Evolutionary conservation across 2,797 vertebrate species (phyloP).

Genomic region (Poeciliopsis infans): DNA sequence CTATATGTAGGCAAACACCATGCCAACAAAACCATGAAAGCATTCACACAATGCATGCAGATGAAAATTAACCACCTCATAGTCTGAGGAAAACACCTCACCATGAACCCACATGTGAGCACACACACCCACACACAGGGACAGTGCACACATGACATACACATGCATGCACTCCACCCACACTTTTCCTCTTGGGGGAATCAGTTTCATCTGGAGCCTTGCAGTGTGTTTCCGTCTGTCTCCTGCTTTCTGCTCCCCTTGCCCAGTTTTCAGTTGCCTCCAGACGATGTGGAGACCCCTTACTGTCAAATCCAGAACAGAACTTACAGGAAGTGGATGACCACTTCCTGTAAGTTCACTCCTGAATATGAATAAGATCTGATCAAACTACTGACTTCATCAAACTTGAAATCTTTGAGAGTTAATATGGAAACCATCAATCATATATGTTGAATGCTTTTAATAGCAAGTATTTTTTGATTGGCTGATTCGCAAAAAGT

Average conservation of each 20-base stretch:
- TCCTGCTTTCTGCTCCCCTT: neutral
- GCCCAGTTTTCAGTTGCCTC: neutral
- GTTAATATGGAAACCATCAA: neutral
- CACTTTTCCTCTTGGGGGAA: neutral
- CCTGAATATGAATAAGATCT: neutral
- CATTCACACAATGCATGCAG: constrained; percentile 11
- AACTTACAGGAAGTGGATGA: neutral
- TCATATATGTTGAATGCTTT: neutral
- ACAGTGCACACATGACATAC: neutral
- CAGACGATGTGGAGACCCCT: neutral
- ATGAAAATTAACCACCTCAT: neutral
- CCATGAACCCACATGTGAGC: constrained; percentile 16
- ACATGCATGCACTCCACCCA: neutral
- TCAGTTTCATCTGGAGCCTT: neutral
- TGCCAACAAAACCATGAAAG: constrained; percentile 14
- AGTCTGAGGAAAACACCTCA: constrained; percentile 7
- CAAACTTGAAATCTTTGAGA: neutral
- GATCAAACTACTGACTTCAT: neutral
- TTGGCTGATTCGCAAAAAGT: too few species aligned
- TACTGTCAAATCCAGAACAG: neutral
- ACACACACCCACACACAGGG: neutral
- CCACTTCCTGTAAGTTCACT: neutral
- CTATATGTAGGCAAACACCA: neutral
- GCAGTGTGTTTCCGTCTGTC: neutral
- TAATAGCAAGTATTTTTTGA: neutral